Evolutionary conservation across 2,797 vertebrate species (phyloP), one percentile per base, ranked within the genome.

Genomic region (Myotis pilosus): DNA sequence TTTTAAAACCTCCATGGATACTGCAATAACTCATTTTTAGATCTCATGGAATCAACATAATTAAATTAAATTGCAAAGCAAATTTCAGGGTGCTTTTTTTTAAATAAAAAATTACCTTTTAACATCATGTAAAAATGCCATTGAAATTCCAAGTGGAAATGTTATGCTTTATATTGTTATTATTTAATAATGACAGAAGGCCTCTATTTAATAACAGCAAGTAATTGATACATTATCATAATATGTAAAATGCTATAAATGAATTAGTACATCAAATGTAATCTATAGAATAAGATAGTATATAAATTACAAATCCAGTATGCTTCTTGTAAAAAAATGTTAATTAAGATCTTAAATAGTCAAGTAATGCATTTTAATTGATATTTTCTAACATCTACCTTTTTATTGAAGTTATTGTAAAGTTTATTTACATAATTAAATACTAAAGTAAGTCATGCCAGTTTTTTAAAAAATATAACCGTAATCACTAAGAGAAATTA

Each of bases 41-140:
- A 95, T 86, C 10, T 1, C 28, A 20, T 38, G 57, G 19, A 28
- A 69, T 89, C 49, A 94, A 85, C 57, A 47, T 84, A 88, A 90
- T 68, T 95, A 68, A 93, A 93, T 90, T 57, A 49, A 93, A 64
- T 72, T 64, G 17, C 62, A 91, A 80, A 92, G 51, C 20, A 94
- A 79, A 64, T 88, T 87, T 69, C 5, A 89, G 4, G 5, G 0
- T 38, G 38, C 5, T 23, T 15, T 79, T 91, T 93, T 94, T 88
- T 41, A 91, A 28, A 33, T 87, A 66, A 92, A 76, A 92, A 87
- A 51, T 66, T 78, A 76, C 57, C 13, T 75, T 62, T 83, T 74
- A 84, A 53, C 9, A 78, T 8, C 22, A 25, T 80, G 1, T 69
- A 75, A 79, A 96, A 92, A 44, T 87, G 30, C 92, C 30, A 80